phyloP scores from a whole-genome alignment of 2,113 vertebrate species.

The Sorex fumeus region DNA sequence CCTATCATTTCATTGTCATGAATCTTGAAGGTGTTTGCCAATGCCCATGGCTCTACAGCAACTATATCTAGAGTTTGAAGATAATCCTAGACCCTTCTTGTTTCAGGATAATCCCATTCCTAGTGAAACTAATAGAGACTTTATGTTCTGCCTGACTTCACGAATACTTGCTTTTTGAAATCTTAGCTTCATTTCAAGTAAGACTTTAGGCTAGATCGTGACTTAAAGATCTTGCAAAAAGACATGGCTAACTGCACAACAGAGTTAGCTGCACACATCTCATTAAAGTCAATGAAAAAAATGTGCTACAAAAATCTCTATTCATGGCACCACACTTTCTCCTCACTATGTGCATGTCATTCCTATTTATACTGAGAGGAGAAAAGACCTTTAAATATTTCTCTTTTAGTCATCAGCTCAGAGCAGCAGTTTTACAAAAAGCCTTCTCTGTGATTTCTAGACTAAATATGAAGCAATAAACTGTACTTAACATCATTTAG shows the following conservation, averaged over 20 bases:
- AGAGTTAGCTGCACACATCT: slow-evolving; percentile 63
- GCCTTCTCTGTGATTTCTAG: slow-evolving; percentile 38
- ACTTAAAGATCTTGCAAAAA: slow-evolving; percentile 13
- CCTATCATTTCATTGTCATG: background rate
- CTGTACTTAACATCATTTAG: slow-evolving; percentile 49
- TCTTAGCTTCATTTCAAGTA: slow-evolving; percentile 51
- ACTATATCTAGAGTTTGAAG: background rate
- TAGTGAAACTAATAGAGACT: background rate
- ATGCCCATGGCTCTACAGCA: background rate
- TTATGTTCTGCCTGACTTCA: background rate
- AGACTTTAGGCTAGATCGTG: slow-evolving; percentile 53
- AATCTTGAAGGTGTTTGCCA: background rate
- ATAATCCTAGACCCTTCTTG: background rate
- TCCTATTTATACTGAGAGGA: slow-evolving; percentile 73
- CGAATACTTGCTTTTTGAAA: background rate
- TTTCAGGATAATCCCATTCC: background rate
- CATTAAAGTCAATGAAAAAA: slow-evolving; percentile 66
- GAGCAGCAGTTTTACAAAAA: slow-evolving; percentile 70
- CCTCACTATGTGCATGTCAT: slow-evolving; percentile 58
- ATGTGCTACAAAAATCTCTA: slow-evolving; percentile 67
- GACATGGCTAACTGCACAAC: slow-evolving; percentile 42
- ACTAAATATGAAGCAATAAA: slow-evolving; percentile 64
- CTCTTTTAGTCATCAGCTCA: slow-evolving; percentile 72
- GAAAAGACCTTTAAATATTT: slow-evolving; percentile 76
- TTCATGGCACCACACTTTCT: slow-evolving; percentile 51